phyloP scores from a whole-genome alignment of 2,797 vertebrate species.

The Carduelis carduelis region DNA sequence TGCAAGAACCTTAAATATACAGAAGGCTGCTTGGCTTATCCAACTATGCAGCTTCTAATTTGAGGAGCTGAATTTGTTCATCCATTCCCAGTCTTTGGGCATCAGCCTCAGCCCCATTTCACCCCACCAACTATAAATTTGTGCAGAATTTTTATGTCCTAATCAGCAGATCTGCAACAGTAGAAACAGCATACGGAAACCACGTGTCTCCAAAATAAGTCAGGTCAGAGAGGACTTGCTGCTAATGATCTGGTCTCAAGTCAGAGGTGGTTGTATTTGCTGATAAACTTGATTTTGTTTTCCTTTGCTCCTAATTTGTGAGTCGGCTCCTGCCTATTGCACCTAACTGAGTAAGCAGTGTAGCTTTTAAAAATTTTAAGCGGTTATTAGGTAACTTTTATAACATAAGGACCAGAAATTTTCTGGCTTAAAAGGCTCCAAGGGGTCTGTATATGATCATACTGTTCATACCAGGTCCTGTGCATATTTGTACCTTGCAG shows the following conservation, averaged over 20 bases:
- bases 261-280: neutral
- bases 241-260: neutral
- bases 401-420: neutral
- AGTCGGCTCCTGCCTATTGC: neutral
- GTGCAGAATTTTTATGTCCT: neutral
- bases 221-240: neutral
- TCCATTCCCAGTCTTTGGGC: rapidly evolving
- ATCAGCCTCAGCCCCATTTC: neutral
- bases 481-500: neutral
- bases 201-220: neutral
- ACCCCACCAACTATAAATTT: neutral
- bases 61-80: neutral
- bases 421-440: neutral
- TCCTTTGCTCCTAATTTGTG: neutral
- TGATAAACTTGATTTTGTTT: neutral
- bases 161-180: neutral
- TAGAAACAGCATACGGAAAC: neutral
- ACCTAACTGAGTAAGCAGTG: neutral
- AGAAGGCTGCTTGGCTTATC: neutral
- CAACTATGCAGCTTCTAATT: neutral
- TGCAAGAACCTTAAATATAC: neutral
- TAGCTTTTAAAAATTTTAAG: neutral
- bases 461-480: neutral
- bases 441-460: neutral
- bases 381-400: neutral